Base-by-base conservation (phyloP, 2,113 vertebrate genomes). In the Salvator merianae region DNA sequence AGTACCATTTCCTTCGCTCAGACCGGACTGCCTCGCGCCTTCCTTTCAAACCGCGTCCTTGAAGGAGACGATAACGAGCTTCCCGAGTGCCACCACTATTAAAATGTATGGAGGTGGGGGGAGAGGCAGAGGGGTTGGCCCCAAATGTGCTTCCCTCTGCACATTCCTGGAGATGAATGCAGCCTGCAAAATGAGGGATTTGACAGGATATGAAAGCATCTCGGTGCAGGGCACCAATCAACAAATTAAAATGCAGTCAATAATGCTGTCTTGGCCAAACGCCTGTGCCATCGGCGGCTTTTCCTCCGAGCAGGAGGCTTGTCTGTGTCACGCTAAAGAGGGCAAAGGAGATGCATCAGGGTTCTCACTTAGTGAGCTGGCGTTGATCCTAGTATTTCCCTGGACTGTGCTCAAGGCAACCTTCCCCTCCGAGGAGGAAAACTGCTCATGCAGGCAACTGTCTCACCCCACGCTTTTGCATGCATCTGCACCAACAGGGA, bases 131-230 rank as follows among this genome's bases (percentile, higher is more conserved):
- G 16, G 73, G 63, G 87, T 85, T 85, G 89, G 80, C 90, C 78
- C 50, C 66, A 91, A 86, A 43, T 80, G 68, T 86, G 83, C 92
- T 92, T 95, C 92, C 50, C 72, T 89, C 91, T 80, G 43, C 85
- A 70, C 77, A 88, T 59, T 89, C 90, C 84, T 84, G 32, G 75
- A 81, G 89, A 88, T 82, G 88, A 82, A 82, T 89, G 87, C 87
- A 79, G 83, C 82, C 92, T 77, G 72, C n/a, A 68, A 38, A 83
- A 88, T 69, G 88, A 53, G 86, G 89, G 84, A 53, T 86, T 93
- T 84, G 81, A 91, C 86, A 87, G 90, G 93, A 92, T 86, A 87
- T 8, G 76, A 9, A 79, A 89, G 87, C 87, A 69, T 91, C 86
- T 90, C 74, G 88, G 82, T 77, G 0, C 62, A 79, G 63, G 65